Evolutionary conservation across 2,797 vertebrate genomes (phyloP).

Genomic region (Rhynchotus rufescens): DNA sequence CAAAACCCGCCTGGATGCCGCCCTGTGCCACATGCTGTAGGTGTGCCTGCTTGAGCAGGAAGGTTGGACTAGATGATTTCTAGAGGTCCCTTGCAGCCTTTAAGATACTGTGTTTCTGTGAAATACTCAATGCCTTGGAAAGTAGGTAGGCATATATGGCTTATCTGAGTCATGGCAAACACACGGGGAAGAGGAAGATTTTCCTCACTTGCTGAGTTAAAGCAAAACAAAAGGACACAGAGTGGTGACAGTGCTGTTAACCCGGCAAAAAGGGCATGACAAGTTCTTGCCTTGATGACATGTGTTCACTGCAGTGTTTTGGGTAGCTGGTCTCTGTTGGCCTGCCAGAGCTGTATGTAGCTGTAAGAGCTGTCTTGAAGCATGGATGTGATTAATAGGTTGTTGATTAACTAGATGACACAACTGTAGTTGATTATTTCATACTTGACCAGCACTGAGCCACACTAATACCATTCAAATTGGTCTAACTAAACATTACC

Average conservation of each 20-base stretch:
- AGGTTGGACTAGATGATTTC: too few relatives aligned
- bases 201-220: neutral
- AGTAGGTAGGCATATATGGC: neutral
- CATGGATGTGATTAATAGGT: neutral
- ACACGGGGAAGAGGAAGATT: neutral
- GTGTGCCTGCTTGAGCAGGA: too few relatives aligned
- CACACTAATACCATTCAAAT: neutral
- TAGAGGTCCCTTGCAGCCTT: too few relatives aligned
- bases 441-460: neutral
- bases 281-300: neutral
- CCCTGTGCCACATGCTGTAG: too few relatives aligned
- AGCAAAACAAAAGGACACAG: neutral
- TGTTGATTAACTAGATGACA: neutral
- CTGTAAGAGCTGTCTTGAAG: neutral
- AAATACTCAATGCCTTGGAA: neutral
- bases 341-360: neutral
- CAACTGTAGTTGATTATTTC: neutral
- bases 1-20: too few relatives aligned
- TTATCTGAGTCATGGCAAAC: neutral
- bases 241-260: neutral
- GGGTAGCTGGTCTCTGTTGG: neutral
- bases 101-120: too few relatives aligned
- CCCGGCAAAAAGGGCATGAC: neutral
- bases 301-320: neutral
- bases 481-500: fast-evolving